Percentiles rank a stretch among this genome's conserved stretches.
phyloP scores from a whole-genome alignment of 2,888 invertebrate genomes.

The Gymnosoma rotundatum region DNA sequence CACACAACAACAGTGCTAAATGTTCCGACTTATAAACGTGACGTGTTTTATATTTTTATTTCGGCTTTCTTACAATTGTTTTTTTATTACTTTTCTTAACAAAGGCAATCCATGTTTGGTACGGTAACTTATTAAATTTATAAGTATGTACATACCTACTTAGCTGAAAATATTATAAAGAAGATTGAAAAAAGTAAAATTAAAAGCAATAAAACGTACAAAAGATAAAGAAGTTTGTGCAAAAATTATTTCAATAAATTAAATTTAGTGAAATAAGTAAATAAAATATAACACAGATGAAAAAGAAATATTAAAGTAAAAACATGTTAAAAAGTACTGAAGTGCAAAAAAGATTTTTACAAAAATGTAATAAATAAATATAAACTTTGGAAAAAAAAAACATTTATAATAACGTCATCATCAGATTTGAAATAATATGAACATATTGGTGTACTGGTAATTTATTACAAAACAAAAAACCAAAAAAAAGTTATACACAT shows the following conservation, averaged over 20 bases:
- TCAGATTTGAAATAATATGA: background rate
- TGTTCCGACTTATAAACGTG: slow-evolving; percentile 69
- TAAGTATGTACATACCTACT: background rate
- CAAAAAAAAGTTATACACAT: background rate
- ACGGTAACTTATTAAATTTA: background rate
- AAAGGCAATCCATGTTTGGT: background rate
- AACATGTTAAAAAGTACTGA: background rate
- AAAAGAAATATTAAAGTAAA: too few species aligned
- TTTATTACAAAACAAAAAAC: slow-evolving; percentile 1
- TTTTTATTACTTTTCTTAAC: slow-evolving; percentile 6
- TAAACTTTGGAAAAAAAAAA: background rate
- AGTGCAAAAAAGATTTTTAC: background rate
- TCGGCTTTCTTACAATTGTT: slow-evolving; percentile 25
- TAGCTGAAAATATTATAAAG: background rate
- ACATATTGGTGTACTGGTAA: background rate
- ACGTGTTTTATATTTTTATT: slow-evolving; percentile 65
- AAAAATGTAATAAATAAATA: background rate
- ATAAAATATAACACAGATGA: background rate
- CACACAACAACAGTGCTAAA: slow-evolving; percentile 69
- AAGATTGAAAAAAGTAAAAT: background rate
- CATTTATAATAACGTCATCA: slow-evolving; percentile 40
- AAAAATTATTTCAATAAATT: background rate
- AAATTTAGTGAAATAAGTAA: background rate
- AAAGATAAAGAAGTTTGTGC: background rate
- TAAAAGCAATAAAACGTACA: background rate